Evolutionary conservation across 2,797 vertebrate genomes (phyloP).

Genomic region (Triplophysa bombifrons): DNA sequence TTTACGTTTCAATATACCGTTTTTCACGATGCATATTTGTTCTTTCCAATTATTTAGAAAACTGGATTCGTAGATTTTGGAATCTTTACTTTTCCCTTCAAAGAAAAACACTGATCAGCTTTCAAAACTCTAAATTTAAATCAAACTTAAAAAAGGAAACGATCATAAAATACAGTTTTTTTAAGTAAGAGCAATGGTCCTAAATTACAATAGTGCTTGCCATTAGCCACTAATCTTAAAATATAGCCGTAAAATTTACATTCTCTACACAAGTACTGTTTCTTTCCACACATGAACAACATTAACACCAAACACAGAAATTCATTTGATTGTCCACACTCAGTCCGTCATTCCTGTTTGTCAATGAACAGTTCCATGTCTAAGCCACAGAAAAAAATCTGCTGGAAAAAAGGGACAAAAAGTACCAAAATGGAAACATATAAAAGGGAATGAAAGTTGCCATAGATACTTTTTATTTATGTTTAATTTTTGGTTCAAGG

Average conservation of each 20-base stretch:
- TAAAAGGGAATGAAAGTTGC: slow-evolving; percentile 98
- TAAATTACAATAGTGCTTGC: slow-evolving; percentile 99
- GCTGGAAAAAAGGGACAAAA: slow-evolving; percentile 80
- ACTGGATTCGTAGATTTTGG: slow-evolving; percentile 77
- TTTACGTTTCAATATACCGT: slow-evolving; percentile 57
- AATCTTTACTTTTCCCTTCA: slow-evolving; percentile 76
- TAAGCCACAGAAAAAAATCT: slow-evolving; percentile 78
- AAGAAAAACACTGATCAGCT: slow-evolving; percentile 74
- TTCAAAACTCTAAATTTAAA: slow-evolving; percentile 65
- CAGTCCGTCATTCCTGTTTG: slow-evolving; percentile 93
- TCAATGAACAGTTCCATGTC: slow-evolving; percentile 81
- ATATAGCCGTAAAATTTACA: slow-evolving; percentile 99
- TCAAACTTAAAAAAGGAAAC: slow-evolving; percentile 78
- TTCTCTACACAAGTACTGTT: slow-evolving; percentile 99
- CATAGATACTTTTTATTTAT: slow-evolving; percentile 87
- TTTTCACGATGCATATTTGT: slow-evolving; percentile 53
- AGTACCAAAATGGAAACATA: slow-evolving; percentile 89
- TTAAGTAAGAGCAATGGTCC: slow-evolving; percentile 91
- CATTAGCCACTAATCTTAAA: slow-evolving; percentile 99
- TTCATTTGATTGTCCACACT: slow-evolving; percentile 99
- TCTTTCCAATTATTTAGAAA: slow-evolving; percentile 64
- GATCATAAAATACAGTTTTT: slow-evolving; percentile 79
- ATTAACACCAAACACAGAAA: slow-evolving; percentile 99
- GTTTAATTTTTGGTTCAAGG: slow-evolving; percentile 99
- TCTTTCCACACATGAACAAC: slow-evolving; percentile 99